phyloP scores from a whole-genome alignment of 2,113 vertebrate species.

The Apteryx owenii region DNA sequence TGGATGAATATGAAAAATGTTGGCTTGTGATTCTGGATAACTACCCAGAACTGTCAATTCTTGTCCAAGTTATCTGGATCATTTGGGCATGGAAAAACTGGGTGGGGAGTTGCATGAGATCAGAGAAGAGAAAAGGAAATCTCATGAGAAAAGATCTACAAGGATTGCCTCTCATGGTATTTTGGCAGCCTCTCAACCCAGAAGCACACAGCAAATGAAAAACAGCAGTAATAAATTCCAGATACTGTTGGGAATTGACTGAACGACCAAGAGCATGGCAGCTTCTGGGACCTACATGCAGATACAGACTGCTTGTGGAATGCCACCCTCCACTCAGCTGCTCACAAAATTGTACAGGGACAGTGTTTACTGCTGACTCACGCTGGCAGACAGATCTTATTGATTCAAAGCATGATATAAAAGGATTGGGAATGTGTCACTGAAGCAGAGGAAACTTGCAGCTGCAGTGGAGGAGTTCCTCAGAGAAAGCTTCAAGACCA shows the following conservation, averaged over 20 bases:
- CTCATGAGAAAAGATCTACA: neutral
- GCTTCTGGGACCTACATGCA: neutral
- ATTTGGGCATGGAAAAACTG: neutral
- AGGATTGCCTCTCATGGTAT: neutral
- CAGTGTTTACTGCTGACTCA: constrained; percentile 36
- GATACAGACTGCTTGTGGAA: neutral
- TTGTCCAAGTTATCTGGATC: neutral
- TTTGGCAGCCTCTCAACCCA: constrained; percentile 39
- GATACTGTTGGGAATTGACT: neutral
- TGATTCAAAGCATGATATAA: constrained; percentile 9
- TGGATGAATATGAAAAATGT: neutral
- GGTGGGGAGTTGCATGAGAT: neutral
- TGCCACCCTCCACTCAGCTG: neutral
- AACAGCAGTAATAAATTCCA: neutral
- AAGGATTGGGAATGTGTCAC: neutral
- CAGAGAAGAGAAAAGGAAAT: constrained; percentile 19
- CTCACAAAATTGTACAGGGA: neutral
- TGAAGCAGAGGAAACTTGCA: neutral
- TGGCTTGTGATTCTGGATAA: neutral
- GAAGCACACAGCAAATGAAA: constrained; percentile 20
- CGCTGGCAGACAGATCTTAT: neutral
- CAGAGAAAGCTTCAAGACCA: constrained; percentile 7
- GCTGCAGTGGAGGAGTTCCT: neutral
- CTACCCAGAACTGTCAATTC: neutral
- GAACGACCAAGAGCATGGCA: neutral